Evolutionary conservation across 2,797 vertebrate genomes (phyloP).

Genomic region (Eulemur rubriventer): DNA sequence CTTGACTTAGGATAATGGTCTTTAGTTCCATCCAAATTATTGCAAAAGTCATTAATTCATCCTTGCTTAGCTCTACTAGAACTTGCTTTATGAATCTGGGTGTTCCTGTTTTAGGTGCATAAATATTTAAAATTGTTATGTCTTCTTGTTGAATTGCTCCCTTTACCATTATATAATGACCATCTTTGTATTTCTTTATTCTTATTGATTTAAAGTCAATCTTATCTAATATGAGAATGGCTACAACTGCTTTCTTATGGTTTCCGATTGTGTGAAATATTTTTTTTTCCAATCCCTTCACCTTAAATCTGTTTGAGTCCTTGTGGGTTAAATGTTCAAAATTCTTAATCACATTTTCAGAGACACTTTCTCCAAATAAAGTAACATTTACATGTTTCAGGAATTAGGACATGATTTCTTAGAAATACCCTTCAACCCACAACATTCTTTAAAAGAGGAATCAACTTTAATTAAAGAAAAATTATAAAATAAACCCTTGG

Average conservation of each 20-base stretch:
- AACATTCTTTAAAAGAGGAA: background rate
- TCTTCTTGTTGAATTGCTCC: background rate
- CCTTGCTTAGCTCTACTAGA: background rate
- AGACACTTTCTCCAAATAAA: background rate
- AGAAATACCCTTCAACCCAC: background rate
- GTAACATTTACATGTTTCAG: background rate
- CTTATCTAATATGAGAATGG: background rate
- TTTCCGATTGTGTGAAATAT: background rate
- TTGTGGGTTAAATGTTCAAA: background rate
- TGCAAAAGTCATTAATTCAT: background rate
- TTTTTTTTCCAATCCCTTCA: background rate
- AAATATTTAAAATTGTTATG: background rate
- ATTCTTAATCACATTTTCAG: background rate
- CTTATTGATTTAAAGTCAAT: background rate
- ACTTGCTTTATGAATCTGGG: background rate
- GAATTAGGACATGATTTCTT: background rate
- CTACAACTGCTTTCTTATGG: background rate
- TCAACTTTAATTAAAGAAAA: background rate
- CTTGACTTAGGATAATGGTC: background rate
- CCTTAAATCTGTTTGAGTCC: background rate
- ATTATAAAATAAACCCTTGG: background rate
- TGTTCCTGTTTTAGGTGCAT: background rate
- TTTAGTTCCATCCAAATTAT: background rate
- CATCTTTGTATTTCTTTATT: background rate
- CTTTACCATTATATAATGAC: background rate